Percentiles rank a stretch among this genome's conserved stretches.
Evolutionary conservation across 2,113 vertebrate species (phyloP).

Genomic region (Lampris incognitus): DNA sequence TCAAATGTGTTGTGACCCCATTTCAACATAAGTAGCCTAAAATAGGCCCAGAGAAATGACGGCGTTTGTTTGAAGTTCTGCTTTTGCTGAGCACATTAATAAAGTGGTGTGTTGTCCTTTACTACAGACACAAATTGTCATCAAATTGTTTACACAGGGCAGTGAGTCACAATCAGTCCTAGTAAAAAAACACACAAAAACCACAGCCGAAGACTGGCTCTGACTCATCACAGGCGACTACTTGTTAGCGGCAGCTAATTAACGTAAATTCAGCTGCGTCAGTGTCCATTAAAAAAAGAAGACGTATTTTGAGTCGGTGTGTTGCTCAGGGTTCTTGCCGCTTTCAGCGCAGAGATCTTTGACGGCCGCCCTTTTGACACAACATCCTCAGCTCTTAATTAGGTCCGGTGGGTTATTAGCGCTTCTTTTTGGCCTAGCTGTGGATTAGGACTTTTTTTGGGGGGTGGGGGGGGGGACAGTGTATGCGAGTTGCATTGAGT

Average conservation of each 20-base stretch:
- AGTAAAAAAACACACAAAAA: neutral
- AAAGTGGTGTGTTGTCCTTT: constrained; percentile 7
- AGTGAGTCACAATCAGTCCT: neutral
- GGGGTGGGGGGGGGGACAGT: constrained; percentile 31
- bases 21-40: constrained; percentile 66
- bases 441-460: constrained; percentile 12
- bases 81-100: constrained; percentile 39
- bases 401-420: constrained; percentile 61
- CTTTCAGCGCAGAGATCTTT: constrained; percentile 42
- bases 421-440: constrained; percentile 34
- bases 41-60: constrained; percentile 56
- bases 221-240: neutral
- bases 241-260: neutral
- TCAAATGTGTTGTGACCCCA: constrained; percentile 75
- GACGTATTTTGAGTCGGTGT: constrained; percentile 6
- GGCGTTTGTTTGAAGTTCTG: constrained; percentile 33
- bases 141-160: constrained; percentile 11
- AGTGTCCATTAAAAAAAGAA: constrained; percentile 29
- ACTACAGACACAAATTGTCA: neutral
- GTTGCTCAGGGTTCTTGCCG: neutral
- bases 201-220: neutral
- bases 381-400: constrained; percentile 64
- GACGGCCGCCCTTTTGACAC: constrained; percentile 43
- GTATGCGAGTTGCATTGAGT: constrained; percentile 38
- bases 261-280: constrained; percentile 20